These are phyloP conservation scores for Scomberomorus guttatus DNA, from an alignment of 2,797 vertebrate genomes.

Conservation along the genomic window DNA sequence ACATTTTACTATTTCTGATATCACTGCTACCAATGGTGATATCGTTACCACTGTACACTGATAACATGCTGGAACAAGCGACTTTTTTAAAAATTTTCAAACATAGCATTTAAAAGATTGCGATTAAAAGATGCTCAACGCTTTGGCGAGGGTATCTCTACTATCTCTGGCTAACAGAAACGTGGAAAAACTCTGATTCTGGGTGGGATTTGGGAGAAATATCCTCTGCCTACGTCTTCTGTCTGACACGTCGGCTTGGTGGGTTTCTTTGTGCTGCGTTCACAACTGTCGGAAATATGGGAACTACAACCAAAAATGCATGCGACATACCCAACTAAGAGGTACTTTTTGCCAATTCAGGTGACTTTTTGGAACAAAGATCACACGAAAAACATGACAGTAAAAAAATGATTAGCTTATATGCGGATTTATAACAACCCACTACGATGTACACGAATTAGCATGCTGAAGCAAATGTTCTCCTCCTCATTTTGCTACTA, in stretches of 20 bases:
- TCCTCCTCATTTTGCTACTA: neutral
- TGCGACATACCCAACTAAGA: neutral
- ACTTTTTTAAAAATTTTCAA: rapidly evolving
- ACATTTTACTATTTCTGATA: neutral
- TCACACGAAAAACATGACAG: neutral
- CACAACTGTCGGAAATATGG: neutral
- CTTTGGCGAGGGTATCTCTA: neutral
- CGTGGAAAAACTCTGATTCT: neutral
- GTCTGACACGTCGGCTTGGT: slow-evolving; percentile 73
- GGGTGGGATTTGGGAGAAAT: neutral
- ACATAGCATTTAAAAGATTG: neutral
- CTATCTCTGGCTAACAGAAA: neutral
- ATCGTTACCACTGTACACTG: slow-evolving; percentile 12
- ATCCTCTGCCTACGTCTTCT: neutral
- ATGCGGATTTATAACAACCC: neutral
- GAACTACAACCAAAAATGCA: rapidly evolving
- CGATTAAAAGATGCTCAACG: neutral
- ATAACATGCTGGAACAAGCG: neutral
- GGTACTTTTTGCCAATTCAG: rapidly evolving
- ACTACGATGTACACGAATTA: neutral
- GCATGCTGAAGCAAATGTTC: neutral
- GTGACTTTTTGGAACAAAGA: rapidly evolving
- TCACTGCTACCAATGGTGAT: slow-evolving; percentile 21
- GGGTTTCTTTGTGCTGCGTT: slow-evolving; percentile 37
- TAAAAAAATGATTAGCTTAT: rapidly evolving